Evolutionary conservation across 2,888 invertebrate species (phyloP).

Genomic region (Chalcosyrphus nemorum): DNA sequence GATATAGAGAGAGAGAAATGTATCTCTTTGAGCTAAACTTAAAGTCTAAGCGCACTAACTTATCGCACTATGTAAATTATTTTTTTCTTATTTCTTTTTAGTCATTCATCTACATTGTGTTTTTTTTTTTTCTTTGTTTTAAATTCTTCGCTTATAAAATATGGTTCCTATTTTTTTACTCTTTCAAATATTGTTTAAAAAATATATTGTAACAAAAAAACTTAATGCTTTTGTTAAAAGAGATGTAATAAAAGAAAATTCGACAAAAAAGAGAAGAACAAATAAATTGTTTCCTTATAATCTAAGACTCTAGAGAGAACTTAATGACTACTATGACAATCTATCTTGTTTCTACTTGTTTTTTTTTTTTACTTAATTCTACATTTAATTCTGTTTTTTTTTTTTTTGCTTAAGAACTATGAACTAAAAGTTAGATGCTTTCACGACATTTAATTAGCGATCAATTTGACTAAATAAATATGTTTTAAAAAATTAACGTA

Average conservation of each 20-base stretch:
- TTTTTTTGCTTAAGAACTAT: constrained; percentile 48
- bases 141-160: constrained; percentile 74
- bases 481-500: constrained; percentile 65
- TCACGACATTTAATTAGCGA: constrained; percentile 70
- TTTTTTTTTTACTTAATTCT: too few species aligned
- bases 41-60: constrained; percentile 71
- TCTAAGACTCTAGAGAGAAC: constrained; percentile 68
- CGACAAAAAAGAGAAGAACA: constrained; percentile 21
- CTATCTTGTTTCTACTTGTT: constrained; percentile 47
- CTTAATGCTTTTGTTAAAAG: constrained; percentile 46
- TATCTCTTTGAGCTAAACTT: constrained; percentile 72
- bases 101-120: constrained; percentile 69
- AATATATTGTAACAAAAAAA: constrained; percentile 79
- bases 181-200: constrained; percentile 74
- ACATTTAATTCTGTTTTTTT: constrained; percentile 70
- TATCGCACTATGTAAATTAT: constrained; percentile 56
- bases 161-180: constrained; percentile 73
- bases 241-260: constrained; percentile 12
- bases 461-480: constrained; percentile 72
- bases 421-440: constrained; percentile 65
- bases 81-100: constrained; percentile 59
- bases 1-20: constrained; percentile 58
- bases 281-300: constrained; percentile 56
- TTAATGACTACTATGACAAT: constrained; percentile 49
- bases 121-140: too few species aligned